phyloP scores from a whole-genome alignment of 1,140 invertebrate species.

The Drosophila aff. region DNA sequence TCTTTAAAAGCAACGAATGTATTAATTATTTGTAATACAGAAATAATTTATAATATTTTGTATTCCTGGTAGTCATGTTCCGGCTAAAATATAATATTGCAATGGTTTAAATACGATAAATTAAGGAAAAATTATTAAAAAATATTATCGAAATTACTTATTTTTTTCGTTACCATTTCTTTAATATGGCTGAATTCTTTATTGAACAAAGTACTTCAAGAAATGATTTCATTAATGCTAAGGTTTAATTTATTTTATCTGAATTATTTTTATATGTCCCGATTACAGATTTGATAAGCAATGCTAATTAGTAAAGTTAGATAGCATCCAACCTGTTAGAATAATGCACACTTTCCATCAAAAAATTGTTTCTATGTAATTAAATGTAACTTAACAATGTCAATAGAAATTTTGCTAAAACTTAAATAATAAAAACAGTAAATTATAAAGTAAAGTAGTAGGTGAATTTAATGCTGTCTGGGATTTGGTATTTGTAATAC shows the following conservation, averaged over 20 bases:
- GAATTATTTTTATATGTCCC: background rate
- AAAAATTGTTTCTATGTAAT: background rate
- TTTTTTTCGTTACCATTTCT: background rate
- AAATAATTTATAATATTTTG: background rate
- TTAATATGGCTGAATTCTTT: background rate
- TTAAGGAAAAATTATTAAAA: background rate
- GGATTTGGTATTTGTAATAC: background rate
- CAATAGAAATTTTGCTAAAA: background rate
- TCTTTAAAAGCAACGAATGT: background rate
- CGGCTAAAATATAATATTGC: no score
- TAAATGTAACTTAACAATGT: background rate
- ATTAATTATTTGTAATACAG: no score
- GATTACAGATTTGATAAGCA: background rate
- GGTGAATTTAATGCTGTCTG: background rate
- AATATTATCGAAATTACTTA: background rate
- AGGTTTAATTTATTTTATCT: background rate
- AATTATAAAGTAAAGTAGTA: background rate
- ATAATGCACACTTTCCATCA: background rate
- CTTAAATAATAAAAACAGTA: background rate
- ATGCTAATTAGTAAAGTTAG: background rate
- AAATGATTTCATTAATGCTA: background rate
- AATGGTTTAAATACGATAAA: no score
- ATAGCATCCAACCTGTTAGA: background rate
- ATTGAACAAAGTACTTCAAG: background rate
- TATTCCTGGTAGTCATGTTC: no score